phyloP scores from a whole-genome alignment of 2,888 invertebrate species.

The Dynastes hyllus region DNA sequence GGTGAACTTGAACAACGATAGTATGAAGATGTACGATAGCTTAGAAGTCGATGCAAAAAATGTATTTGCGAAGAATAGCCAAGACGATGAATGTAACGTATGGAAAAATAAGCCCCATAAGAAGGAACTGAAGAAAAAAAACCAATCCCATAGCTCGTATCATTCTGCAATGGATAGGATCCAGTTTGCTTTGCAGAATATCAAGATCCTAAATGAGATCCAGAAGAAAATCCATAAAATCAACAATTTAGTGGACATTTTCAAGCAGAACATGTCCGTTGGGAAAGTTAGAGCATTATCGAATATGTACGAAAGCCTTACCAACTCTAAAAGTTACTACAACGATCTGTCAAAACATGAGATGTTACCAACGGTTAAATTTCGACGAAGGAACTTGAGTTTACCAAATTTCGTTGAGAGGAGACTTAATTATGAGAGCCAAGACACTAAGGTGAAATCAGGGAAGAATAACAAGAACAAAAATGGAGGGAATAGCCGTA shows the following conservation, averaged over 20 bases:
- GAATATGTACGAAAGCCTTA: conserved; percentile 81
- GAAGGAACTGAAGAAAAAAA: not conserved
- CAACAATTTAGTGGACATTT: conserved; percentile 77
- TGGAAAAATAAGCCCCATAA: conserved; percentile 37
- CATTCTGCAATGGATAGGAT: conserved; percentile 61
- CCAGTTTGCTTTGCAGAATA: conserved; percentile 73
- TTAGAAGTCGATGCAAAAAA: conserved; percentile 62
- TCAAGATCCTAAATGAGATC: conserved; percentile 78
- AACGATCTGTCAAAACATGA: conserved; percentile 71
- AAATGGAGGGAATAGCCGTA: not conserved
- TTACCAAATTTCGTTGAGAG: conserved; percentile 71
- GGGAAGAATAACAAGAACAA: conserved; percentile 7
- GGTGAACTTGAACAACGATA: conserved; percentile 63
- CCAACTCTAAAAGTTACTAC: conserved; percentile 72
- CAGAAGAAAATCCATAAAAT: conserved; percentile 82
- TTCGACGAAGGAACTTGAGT: not conserved
- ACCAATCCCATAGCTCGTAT: conserved; percentile 3
- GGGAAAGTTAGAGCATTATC: conserved; percentile 81
- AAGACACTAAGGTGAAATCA: not conserved
- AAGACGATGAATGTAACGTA: conserved; percentile 44
- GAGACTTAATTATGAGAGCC: conserved; percentile 45
- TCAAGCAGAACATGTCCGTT: conserved; percentile 75
- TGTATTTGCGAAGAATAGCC: conserved; percentile 59
- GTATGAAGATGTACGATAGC: conserved; percentile 64
- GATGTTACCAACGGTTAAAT: conserved; percentile 62